Percentiles rank a stretch among this genome's conserved stretches.
phyloP scores from a whole-genome alignment of 2,113 vertebrate species.

The Neotragus moschatus region DNA sequence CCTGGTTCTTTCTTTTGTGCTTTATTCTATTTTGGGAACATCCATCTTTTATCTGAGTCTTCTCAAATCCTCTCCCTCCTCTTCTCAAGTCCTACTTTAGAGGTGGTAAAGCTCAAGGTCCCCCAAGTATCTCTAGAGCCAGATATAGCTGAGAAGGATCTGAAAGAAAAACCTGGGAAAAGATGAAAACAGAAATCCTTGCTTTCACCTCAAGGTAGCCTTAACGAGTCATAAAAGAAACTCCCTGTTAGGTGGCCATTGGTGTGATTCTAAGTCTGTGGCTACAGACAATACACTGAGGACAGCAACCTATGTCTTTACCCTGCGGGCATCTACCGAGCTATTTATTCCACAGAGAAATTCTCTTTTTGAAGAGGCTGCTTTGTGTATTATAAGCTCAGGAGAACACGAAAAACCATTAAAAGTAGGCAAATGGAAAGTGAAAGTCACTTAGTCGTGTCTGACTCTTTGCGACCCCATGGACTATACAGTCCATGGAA shows the following conservation, averaged over 20 bases:
- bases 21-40: constrained; percentile 34
- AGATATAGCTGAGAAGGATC: neutral
- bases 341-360: neutral
- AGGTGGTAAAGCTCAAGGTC: neutral
- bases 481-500: neutral
- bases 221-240: neutral
- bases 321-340: neutral
- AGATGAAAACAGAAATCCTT: neutral
- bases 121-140: neutral
- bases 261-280: neutral
- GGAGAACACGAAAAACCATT: neutral
- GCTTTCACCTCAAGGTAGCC: neutral
- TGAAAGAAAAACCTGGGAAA: neutral
- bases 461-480: neutral
- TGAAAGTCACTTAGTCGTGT: neutral
- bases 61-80: neutral
- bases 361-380: neutral
- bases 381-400: neutral
- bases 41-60: neutral
- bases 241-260: neutral
- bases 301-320: neutral
- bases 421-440: neutral
- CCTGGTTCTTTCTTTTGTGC: neutral
- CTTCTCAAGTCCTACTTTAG: neutral
- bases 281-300: neutral